A percentile compares a stretch with the other conserved stretches of the same genome.
phyloP scores from a whole-genome alignment of 2,797 vertebrate species.

The Alcedo quadribrachys region DNA sequence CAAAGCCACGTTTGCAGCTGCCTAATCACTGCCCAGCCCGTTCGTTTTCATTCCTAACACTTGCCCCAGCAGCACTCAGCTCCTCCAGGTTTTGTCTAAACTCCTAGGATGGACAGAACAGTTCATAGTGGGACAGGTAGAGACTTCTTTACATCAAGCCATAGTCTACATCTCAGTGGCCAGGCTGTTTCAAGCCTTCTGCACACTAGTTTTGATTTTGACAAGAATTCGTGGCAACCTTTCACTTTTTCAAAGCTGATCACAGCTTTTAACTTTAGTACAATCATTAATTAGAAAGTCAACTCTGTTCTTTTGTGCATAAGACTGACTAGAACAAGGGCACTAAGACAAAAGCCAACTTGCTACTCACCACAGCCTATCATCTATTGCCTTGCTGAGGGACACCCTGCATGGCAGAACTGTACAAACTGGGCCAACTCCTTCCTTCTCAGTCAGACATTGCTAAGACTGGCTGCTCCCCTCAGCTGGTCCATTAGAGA shows the following conservation, averaged over 20 bases:
- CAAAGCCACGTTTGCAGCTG: neutral
- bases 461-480: neutral
- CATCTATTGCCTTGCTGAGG: slow-evolving; percentile 18
- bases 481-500: neutral
- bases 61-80: neutral
- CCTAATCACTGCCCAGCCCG: neutral
- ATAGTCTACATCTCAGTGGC: neutral
- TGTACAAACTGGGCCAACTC: neutral
- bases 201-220: neutral
- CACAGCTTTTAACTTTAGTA: neutral
- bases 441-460: neutral
- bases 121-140: neutral
- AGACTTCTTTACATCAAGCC: accelerated
- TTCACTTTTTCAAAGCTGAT: neutral
- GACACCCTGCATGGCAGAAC: neutral
- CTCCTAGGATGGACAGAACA: neutral
- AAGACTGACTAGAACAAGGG: neutral
- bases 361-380: slow-evolving; percentile 65
- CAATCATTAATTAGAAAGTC: neutral
- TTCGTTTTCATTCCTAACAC: neutral
- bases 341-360: slow-evolving; percentile 38
- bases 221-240: neutral
- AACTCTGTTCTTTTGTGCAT: neutral
- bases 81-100: neutral
- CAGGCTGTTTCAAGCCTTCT: neutral